These are phyloP conservation scores for Miltochrista miniata DNA, from an alignment of 2,888 invertebrate genomes.

Conservation along the genomic window DNA sequence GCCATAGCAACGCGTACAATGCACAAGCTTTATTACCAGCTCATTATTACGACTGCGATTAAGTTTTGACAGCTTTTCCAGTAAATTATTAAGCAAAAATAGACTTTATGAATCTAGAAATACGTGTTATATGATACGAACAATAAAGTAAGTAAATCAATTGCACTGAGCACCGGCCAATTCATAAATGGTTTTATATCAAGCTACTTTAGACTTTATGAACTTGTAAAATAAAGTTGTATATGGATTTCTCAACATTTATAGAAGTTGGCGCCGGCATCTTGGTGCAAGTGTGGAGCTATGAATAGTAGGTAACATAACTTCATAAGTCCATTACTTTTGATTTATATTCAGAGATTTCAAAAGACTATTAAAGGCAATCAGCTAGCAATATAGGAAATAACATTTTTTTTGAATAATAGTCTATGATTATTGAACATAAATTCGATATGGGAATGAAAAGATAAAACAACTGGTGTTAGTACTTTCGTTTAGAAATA, in stretches of 20 bases:
- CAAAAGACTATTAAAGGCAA: conserved; percentile 38
- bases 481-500: neutral
- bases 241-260: conserved; percentile 5
- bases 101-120: conserved; percentile 6
- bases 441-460: conserved; percentile 15
- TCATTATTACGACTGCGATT: conserved; percentile 55
- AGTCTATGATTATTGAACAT: conserved; percentile 29
- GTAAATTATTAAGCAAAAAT: conserved; percentile 7
- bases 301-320: conserved; percentile 31
- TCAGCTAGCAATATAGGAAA: conserved; percentile 23
- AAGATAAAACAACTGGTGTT: neutral
- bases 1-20: conserved; percentile 55
- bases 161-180: conserved; percentile 20
- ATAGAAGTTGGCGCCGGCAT: conserved; percentile 30
- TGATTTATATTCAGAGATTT: conserved; percentile 42
- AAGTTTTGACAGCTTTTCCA: conserved; percentile 26
- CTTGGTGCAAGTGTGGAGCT: conserved; percentile 30
- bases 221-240: conserved; percentile 11
- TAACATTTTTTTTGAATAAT: conserved; percentile 15
- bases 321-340: conserved; percentile 35
- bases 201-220: conserved; percentile 21
- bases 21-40: conserved; percentile 49
- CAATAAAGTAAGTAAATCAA: conserved; percentile 26
- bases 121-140: conserved; percentile 19
- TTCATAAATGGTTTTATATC: neutral